Base-by-base conservation (phyloP, 2,113 vertebrate genomes). In the Phaethon lepturus region DNA sequence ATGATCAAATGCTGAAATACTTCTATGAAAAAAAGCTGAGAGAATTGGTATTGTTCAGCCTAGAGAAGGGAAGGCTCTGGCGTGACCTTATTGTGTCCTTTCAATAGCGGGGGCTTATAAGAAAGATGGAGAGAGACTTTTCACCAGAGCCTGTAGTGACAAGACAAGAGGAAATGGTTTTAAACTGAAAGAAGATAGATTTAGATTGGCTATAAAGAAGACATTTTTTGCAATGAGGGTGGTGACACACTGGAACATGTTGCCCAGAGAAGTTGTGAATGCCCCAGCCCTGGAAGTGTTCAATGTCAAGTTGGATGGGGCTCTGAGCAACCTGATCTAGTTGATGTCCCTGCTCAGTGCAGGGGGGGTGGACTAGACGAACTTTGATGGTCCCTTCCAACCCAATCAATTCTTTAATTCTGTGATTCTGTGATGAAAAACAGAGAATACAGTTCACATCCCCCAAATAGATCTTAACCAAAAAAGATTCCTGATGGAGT, bases 101-200 rank as follows among this genome's bases (percentile, higher is more conserved):
- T 81, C 14, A 67, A 2, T 6, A 23, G 2, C 1, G 1, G 1
- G 1, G 1, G 1, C 18, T 63, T 92, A 28, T 44, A 64, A 40
- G 24, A 69, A 59, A 68, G 26, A 16, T 1, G 0, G 2, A 67
- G 26, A n/a, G 11, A 29, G 10, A 31, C 7, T 80, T 58, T 84
- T 77, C 49, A 24, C 6, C 2, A 13, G 2, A 10, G 11, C 11
- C 7, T 40, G 23, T 64, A 64, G 13, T 50, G 24, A 89, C 16
- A 28, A 14, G 11, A 25, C 5, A 69, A 52, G 4, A 14, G 23
- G 2, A 11, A 76, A 14, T 0, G 0, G 4, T 67, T 56, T 71
- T 50, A 52, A 52, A 67, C 2, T 18, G 19, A 44, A 47, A 56
- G 15, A 52, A 11, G 12, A 6, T 14, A 67, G 16, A 14, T 47